These are phyloP conservation scores for Heterotilapia buettikoferi DNA, from an alignment of 2,113 vertebrate species.

Conservation along the genomic window DNA sequence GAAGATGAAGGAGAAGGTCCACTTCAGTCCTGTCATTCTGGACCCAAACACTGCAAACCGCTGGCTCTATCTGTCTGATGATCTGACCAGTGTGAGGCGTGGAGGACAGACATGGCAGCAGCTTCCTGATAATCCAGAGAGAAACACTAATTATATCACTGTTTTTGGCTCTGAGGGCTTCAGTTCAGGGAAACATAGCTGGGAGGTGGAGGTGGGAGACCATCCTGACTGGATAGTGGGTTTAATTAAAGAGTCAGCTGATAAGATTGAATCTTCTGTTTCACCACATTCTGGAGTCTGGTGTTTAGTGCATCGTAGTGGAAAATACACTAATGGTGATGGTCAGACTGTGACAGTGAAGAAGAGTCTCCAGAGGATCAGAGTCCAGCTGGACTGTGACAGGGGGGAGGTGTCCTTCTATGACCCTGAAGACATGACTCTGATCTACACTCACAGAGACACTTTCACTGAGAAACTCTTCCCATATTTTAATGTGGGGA, in stretches of 20 bases:
- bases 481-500: background rate
- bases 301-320: background rate
- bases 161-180: too few species aligned
- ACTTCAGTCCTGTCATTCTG: too few species aligned
- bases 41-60: fast-evolving
- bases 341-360: background rate
- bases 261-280: fast-evolving
- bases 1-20: too few species aligned
- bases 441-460: constrained; percentile 4
- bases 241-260: constrained; percentile 16
- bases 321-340: background rate
- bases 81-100: fast-evolving
- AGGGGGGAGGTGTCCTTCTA: constrained; percentile 32
- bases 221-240: background rate
- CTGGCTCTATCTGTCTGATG: too few species aligned
- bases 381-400: constrained; percentile 44
- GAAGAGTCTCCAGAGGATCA: background rate
- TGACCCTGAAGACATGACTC: constrained; percentile 4
- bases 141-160: too few species aligned
- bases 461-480: constrained; percentile 40
- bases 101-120: fast-evolving
- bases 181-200: too few species aligned
- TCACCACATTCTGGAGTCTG: background rate
- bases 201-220: constrained; percentile 8
- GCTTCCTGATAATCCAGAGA: too few species aligned